Evolutionary conservation across 2,888 invertebrate genomes (phyloP), one percentile per base, ranked within the genome.

Genomic region (Drosophila ustulata): DNA sequence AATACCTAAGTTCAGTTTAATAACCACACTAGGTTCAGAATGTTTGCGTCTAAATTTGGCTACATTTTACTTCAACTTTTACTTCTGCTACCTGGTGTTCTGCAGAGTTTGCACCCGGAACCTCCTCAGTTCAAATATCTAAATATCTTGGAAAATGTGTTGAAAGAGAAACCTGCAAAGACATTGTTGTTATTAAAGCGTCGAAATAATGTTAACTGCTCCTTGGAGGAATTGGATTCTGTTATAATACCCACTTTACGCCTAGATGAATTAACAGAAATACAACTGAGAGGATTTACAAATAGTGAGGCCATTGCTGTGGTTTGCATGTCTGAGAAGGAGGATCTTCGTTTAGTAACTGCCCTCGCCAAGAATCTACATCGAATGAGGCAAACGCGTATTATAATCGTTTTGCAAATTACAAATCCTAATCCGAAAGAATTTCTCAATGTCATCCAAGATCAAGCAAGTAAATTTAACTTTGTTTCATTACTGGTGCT

Each of bases 401-500:
- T 80, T 47, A 34, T 71, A 7, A 11, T 80, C 3, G 55, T 62
- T 30, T 5, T 74, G 6, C 30, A 57, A 3, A 9, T 9, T 49
- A 1, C 0, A 1, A 0, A 11, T 9, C 9, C 34, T 1, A 1
- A 5, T 62, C 7, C 5, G 7, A 18, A 6, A 0, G 32, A 43
- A 8, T 5, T 43, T 4, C 3, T 66, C 0, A 13, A 13, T 0
- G 1, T 9, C 5, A 37, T 74, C 18, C 7, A n/a, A 3, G n/a
- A 46, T 0, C 52, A 46, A 3, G 47, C 62, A n/a, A n/a, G 28
- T 3, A 13, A 4, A 0, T 1, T 66, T 8, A 45, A 57, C 8
- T 66, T 71, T 18, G 0, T 56, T 4, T 51, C 53, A 25, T 25
- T 80, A 6, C 23, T 78, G 3, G 71, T 75, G 6, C 4, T 71